These are phyloP conservation scores for Nixonia krombeini DNA, from an alignment of 1,140 invertebrate species.

Conservation along the genomic window DNA sequence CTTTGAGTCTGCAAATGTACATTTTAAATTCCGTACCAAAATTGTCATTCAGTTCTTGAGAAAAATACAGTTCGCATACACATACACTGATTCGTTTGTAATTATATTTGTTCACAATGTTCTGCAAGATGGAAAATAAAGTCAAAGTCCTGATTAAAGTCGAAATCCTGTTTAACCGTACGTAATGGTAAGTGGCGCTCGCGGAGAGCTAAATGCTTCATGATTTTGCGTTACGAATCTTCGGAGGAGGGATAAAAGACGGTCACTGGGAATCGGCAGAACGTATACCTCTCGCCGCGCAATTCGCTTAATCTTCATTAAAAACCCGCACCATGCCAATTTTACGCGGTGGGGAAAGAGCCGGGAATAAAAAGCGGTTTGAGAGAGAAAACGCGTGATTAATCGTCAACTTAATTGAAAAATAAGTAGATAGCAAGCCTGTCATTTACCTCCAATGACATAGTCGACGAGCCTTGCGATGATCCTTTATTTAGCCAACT, in stretches of 20 bases:
- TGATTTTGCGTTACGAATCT: background rate
- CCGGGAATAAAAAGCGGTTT: slow-evolving; percentile 16
- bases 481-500: too few relatives aligned
- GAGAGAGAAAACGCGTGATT: slow-evolving; percentile 36
- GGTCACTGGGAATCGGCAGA: background rate
- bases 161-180: background rate
- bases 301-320: slow-evolving; percentile 52
- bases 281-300: slow-evolving; percentile 9
- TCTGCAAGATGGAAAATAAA: background rate
- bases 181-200: background rate
- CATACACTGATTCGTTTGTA: too few relatives aligned
- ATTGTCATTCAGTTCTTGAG: too few relatives aligned
- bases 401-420: slow-evolving; percentile 50
- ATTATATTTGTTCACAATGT: too few relatives aligned
- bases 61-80: too few relatives aligned
- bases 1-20: too few relatives aligned
- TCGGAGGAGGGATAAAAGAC: background rate
- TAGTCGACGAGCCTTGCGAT: background rate
- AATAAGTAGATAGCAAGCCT: slow-evolving; percentile 32
- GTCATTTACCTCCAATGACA: background rate
- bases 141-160: background rate
- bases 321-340: slow-evolving; percentile 31
- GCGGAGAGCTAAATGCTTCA: background rate
- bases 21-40: too few relatives aligned
- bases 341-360: slow-evolving; percentile 9